Conservation (phyloP, 2,888 invertebrate species). For the Crepidodera aurea region DNA sequence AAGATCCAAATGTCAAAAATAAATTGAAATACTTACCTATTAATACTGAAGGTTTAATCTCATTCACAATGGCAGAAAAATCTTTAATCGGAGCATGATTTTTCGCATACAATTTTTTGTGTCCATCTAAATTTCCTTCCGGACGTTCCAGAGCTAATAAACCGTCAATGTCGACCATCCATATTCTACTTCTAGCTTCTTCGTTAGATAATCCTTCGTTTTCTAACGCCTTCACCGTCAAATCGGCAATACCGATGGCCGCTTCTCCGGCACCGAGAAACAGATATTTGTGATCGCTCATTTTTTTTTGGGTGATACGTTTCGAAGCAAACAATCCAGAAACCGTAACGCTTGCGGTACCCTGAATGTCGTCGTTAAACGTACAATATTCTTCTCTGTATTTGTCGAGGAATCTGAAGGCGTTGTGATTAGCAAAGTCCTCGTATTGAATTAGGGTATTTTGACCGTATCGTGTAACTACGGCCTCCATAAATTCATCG, state of each 20-base stretch:
- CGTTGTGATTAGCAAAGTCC: conserved; percentile 97
- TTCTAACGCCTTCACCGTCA: conserved; percentile 84
- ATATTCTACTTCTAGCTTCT: conserved; percentile 89
- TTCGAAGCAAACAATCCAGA: conserved; percentile 88
- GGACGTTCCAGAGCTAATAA: conserved; percentile 76
- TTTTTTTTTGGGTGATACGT: conserved; percentile 75
- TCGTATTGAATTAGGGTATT: conserved; percentile 84
- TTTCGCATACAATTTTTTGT: conserved; percentile 78
- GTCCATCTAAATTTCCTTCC: conserved; percentile 72
- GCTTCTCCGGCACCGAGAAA: conserved; percentile 87
- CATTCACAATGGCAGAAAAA: conserved; percentile 80
- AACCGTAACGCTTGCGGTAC: conserved; percentile 95
- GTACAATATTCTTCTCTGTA: conserved; percentile 93
- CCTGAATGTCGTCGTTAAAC: conserved; percentile 98
- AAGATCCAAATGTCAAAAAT: too few species aligned
- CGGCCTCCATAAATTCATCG: conserved; percentile 97
- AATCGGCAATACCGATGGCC: conserved; percentile 70
- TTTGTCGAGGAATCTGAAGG: conserved; percentile 91
- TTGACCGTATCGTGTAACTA: conserved; percentile 86
- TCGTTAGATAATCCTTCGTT: conserved; percentile 60
- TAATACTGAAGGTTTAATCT: conserved; percentile 86
- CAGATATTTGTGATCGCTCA: conserved; percentile 87
- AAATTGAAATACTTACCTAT: conserved; percentile 70
- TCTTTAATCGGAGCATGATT: conserved; percentile 80
- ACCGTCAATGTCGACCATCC: conserved; percentile 95